A percentile compares a stretch with the other conserved stretches of the same genome.
These are phyloP conservation scores for Idaea aversata DNA, from an alignment of 2,888 invertebrate genomes.

Conservation along the genomic window DNA sequence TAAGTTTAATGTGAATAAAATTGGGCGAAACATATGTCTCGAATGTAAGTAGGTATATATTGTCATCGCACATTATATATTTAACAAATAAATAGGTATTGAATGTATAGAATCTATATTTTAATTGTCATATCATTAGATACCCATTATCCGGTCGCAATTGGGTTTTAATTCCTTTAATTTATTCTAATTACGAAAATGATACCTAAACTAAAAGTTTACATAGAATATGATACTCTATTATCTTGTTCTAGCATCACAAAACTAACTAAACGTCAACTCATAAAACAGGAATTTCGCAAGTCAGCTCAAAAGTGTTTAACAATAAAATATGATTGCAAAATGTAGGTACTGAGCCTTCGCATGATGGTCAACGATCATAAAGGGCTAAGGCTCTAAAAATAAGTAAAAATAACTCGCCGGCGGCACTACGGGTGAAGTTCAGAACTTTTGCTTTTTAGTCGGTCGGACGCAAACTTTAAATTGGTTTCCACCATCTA, in stretches of 20 bases:
- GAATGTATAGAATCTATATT: too few species aligned
- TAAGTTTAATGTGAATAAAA: constrained; percentile 1
- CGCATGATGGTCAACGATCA: constrained; percentile 58
- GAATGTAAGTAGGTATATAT: neutral
- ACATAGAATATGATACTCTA: neutral
- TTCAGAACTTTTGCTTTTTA: constrained; percentile 74
- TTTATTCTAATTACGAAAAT: too few species aligned
- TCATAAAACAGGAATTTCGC: constrained; percentile 32
- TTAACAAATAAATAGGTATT: too few species aligned
- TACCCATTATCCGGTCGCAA: too few species aligned
- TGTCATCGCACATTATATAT: too few species aligned
- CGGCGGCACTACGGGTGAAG: constrained; percentile 53
- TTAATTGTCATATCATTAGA: too few species aligned
- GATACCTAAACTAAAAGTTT: too few species aligned
- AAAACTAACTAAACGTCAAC: neutral
- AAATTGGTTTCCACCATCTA: constrained; percentile 70
- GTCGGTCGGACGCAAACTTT: constrained; percentile 72
- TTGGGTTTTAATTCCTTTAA: too few species aligned
- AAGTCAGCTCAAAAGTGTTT: constrained; percentile 32
- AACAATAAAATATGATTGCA: constrained; percentile 42
- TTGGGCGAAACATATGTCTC: constrained; percentile 2
- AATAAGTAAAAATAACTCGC: constrained; percentile 64
- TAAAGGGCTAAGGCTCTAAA: constrained; percentile 60
- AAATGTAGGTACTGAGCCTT: constrained; percentile 43
- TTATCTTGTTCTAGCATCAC: neutral